These are phyloP conservation scores for Meloidogyne floridensis DNA, from an alignment of 1,140 invertebrate species.

Conservation along the genomic window DNA sequence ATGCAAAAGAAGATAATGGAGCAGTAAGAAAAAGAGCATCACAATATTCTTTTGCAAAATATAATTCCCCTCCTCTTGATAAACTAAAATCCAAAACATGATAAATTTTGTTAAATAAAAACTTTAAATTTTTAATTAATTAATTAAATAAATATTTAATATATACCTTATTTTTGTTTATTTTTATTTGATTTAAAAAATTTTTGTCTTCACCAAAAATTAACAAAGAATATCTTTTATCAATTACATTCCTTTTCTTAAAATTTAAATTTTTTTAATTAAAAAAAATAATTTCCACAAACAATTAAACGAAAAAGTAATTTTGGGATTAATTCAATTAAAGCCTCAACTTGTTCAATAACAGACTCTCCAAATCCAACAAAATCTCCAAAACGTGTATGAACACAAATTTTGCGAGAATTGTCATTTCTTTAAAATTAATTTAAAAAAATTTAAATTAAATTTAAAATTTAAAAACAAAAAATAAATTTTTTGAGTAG, in stretches of 20 bases:
- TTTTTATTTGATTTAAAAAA: conserved; percentile 23
- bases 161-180: conserved; percentile 11
- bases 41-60: conserved; percentile 30
- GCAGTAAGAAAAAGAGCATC: conserved; percentile 36
- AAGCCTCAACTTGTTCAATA: background rate
- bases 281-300: background rate
- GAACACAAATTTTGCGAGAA: conserved; percentile 40
- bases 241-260: conserved; percentile 18
- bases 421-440: conserved; percentile 11
- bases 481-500: background rate
- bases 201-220: conserved; percentile 35
- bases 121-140: conserved; percentile 15
- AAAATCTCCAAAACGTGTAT: conserved; percentile 41
- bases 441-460: conserved; percentile 26
- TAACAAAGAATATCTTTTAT: conserved; percentile 30
- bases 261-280: conserved; percentile 13
- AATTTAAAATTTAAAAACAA: background rate
- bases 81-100: background rate
- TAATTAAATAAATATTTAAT: background rate
- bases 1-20: conserved; percentile 39
- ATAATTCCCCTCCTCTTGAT: conserved; percentile 42
- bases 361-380: conserved; percentile 8
- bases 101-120: background rate
- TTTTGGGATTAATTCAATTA: background rate
- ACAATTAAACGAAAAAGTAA: background rate